Base-by-base conservation (phyloP, 2,113 vertebrate species). In the Parus major region DNA sequence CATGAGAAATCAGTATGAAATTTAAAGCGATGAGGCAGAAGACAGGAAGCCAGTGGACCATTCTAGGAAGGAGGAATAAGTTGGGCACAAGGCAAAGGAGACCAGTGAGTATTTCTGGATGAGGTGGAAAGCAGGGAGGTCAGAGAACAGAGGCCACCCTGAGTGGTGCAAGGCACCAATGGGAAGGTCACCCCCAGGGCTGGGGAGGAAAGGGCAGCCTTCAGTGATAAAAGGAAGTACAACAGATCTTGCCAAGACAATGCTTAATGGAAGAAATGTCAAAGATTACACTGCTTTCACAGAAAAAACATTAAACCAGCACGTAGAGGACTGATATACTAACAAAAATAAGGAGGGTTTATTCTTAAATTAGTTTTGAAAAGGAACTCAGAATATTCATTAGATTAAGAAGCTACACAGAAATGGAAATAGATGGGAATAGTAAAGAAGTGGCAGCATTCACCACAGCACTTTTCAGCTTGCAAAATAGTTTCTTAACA, bases 191-290 rank as follows among this genome's bases (percentile, higher is more conserved):
- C 17, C 25, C 82, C 5, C 35, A 23, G 77, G 73, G 49, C 44
- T 3, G 0, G 23, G 84, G 63, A 95, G 84, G 55, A 85, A 82
- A 92, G 63, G 36, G 70, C 73, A 95, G 93, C 61, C 64, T 22
- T 27, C 27, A 61, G 71, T 6, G 66, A 87, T 36, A 73, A 91
- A 76, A 88, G 78, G 88, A 94, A 92, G 55, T 12, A 36, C 53
- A 61, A 29, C n/a, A 91, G 57, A 85, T 76, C 81, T 92, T 69
- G 65, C 83, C 91, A 87, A 92, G 73, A 87, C 84, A 94, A 71
- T 33, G 17, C 39, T 19, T 44, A 73, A 59, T 39, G 42, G 63
- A 79, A 84, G 57, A 92, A 91, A n/a, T 55, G 39, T 92, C 78
- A 91, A 61, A 89, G 89, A 82, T 57, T 65, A 91, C 60, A n/a